Evolutionary conservation across 53 echinoderm and acorn worm species (phyloP), one percentile per base, ranked within the genome.

Genomic region (Paracentrotus lividus): DNA sequence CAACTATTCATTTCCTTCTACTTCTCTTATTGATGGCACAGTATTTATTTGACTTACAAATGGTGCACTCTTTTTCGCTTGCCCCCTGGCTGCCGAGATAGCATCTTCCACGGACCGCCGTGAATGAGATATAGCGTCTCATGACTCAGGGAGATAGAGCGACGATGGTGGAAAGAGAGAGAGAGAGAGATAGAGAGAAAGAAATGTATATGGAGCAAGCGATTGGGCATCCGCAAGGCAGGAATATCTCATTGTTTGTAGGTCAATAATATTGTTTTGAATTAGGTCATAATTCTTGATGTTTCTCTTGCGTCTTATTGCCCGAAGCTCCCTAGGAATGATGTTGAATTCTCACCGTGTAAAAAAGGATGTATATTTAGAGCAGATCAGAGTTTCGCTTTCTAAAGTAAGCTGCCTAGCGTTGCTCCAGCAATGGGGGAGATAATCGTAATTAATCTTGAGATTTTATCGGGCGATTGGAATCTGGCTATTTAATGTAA

Each of bases 241-340:
- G 86, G 86, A 86, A 86, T 86, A 86, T 86, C 86, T 86, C 86
- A 86, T 86, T 86, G 86, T 86, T 86, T 54, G 77, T 92, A 57
- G 92, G 92, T 92, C 92, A 92, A 92, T 57, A 59, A 92, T 92
- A 78, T 92, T 92, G 92, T 92, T 92, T 92, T 92, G 92, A 92
- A 92, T 92, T 78, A 57, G 92, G 81, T 92, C 92, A 92, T 92
- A 78, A 77, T 72, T 90, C 72, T 68, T 44, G 49, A 69, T 47
- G 68, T 90, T 90, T 90, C 90, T 90, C 72, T 72, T 90, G 90
- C 42, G 90, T 90, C 90, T 64, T 55, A n/a, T 32, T 14, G 90
- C 90, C 72, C 24, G 18, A 29, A 53, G 90, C 69, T 64, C 27
- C 49, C 18, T 20, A 72, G 72, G 53, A 90, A 90, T 72, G 72